Evolutionary conservation across 2,113 vertebrate genomes (phyloP).

Genomic region (Sinocyclocheilus anophthalmus): DNA sequence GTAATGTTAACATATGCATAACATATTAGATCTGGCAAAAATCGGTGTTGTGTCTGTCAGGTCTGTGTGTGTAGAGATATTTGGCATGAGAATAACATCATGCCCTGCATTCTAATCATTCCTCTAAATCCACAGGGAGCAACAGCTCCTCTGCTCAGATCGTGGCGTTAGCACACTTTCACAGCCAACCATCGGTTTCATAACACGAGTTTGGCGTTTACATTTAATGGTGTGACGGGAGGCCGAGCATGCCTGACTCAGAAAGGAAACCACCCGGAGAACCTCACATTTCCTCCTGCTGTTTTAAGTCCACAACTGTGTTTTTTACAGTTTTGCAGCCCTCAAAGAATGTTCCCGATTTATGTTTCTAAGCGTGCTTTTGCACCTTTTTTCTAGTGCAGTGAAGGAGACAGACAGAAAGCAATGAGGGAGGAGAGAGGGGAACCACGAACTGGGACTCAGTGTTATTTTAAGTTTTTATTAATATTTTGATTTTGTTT

Average conservation of each 20-base stretch:
- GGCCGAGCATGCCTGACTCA: not conserved
- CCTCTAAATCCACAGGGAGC: not conserved
- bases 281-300: not conserved
- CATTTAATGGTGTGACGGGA: not conserved
- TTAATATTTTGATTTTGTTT: not conserved
- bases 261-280: not conserved
- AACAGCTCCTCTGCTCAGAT: not conserved
- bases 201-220: not conserved
- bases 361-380: not conserved
- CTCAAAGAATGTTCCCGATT: not conserved
- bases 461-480: not conserved
- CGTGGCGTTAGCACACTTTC: not conserved
- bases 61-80: not conserved
- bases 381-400: not conserved
- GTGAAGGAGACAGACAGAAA: too few species aligned
- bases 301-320: not conserved
- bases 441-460: not conserved
- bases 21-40: not conserved
- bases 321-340: not conserved
- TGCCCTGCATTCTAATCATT: constrained; percentile 41
- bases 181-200: not conserved
- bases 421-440: too few species aligned
- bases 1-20: not conserved
- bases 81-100: not conserved
- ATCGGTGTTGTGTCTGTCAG: not conserved